Evolutionary conservation across 2,113 vertebrate genomes (phyloP).

Genomic region (Centrocercus urophasianus): DNA sequence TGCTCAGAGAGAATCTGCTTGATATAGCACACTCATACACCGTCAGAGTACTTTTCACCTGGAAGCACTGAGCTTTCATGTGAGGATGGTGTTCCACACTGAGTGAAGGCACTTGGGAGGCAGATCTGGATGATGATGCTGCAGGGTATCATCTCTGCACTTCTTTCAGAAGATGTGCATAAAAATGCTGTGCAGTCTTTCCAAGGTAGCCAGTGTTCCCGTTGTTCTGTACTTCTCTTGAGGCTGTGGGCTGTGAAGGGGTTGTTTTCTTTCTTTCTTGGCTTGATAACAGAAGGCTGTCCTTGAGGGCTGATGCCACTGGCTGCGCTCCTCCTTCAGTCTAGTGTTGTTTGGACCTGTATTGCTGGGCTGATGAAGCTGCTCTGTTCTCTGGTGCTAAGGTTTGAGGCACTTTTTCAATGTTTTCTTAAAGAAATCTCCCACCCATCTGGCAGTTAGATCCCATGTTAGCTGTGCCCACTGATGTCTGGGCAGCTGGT

Average conservation of each 20-base stretch:
- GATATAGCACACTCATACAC: neutral
- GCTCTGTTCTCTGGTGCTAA: neutral
- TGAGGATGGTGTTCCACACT: neutral
- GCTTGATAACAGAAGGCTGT: neutral
- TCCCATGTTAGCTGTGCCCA: neutral
- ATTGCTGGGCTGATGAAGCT: neutral
- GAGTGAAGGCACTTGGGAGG: neutral
- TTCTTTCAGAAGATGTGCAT: neutral
- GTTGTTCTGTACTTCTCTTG: neutral
- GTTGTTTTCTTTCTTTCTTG: neutral
- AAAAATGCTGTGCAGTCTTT: neutral
- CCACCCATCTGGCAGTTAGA: accelerated
- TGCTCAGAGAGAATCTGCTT: constrained; percentile 1
- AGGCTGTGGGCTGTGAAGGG: accelerated
- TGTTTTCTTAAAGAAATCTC: neutral
- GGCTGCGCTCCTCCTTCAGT: neutral
- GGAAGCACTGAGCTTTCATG: neutral
- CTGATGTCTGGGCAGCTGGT: neutral
- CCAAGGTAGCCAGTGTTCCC: neutral
- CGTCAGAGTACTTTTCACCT: neutral
- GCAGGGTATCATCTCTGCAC: neutral
- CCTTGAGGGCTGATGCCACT: neutral
- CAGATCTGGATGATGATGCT: neutral
- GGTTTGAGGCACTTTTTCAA: neutral
- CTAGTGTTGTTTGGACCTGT: neutral